A percentile compares a stretch with the other conserved stretches of the same genome.
These are phyloP conservation scores for Cercocebus atys DNA, from an alignment of 2,113 vertebrate genomes.

Conservation along the genomic window DNA sequence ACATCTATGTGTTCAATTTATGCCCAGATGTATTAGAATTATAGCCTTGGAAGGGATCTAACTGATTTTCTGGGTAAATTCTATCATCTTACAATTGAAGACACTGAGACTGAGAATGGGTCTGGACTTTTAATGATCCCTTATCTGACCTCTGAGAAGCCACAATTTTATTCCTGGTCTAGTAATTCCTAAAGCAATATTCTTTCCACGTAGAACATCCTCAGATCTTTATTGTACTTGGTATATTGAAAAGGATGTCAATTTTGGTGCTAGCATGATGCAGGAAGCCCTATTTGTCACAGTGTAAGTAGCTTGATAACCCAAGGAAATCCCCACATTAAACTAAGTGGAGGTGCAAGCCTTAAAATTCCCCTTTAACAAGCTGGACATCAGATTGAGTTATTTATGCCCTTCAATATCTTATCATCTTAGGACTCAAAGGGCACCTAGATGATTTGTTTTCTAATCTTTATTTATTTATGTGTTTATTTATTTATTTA, in stretches of 20 bases:
- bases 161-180: background rate
- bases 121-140: background rate
- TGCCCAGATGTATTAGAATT: background rate
- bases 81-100: background rate
- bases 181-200: background rate
- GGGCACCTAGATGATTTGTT: background rate
- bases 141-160: background rate
- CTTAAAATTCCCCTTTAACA: background rate
- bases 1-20: background rate
- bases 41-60: background rate
- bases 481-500: too few relatives aligned
- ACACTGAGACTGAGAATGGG: background rate
- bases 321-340: background rate
- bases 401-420: background rate
- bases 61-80: background rate
- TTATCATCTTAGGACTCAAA: background rate
- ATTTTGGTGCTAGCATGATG: background rate
- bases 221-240: background rate
- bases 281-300: background rate
- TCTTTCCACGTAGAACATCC: background rate
- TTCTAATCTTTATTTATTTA: too few relatives aligned
- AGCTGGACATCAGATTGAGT: background rate
- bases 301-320: background rate
- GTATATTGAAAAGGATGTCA: background rate
- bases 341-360: background rate